Evolutionary conservation across 2,797 vertebrate species (phyloP).

Genomic region (Emydoidea blandingii): DNA sequence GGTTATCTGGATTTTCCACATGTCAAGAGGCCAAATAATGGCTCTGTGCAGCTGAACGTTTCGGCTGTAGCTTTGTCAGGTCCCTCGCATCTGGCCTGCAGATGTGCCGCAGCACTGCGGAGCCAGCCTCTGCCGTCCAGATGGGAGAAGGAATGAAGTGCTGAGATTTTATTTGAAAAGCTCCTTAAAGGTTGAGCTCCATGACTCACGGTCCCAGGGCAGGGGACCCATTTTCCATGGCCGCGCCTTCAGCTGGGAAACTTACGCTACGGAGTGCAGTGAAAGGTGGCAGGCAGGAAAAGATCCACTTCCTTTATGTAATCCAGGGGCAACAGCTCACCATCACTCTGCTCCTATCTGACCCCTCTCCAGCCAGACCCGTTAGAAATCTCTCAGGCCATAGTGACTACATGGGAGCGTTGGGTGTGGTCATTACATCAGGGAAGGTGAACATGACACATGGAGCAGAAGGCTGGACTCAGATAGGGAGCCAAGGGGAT

Average conservation of each 20-base stretch:
- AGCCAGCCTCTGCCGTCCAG: conserved; percentile 64
- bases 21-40: background rate
- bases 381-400: background rate
- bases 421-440: background rate
- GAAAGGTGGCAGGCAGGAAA: background rate
- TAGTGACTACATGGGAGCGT: background rate
- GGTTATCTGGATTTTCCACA: background rate
- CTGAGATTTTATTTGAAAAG: background rate
- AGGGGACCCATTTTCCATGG: conserved; percentile 6
- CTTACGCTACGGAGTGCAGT: background rate
- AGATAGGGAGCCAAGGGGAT: background rate
- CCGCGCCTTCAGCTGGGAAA: background rate
- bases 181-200: conserved; percentile 17
- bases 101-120: conserved; percentile 34
- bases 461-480: background rate
- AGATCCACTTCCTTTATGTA: background rate
- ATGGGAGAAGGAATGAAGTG: conserved; percentile 42
- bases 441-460: background rate
- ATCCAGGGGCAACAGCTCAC: background rate
- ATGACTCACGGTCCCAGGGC: conserved; percentile 18
- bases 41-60: background rate
- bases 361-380: background rate
- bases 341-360: background rate
- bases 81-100: conserved; percentile 69
- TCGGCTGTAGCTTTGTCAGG: conserved; percentile 49